phyloP scores from a whole-genome alignment of 2,888 invertebrate species.

The Galeruca laticollis region DNA sequence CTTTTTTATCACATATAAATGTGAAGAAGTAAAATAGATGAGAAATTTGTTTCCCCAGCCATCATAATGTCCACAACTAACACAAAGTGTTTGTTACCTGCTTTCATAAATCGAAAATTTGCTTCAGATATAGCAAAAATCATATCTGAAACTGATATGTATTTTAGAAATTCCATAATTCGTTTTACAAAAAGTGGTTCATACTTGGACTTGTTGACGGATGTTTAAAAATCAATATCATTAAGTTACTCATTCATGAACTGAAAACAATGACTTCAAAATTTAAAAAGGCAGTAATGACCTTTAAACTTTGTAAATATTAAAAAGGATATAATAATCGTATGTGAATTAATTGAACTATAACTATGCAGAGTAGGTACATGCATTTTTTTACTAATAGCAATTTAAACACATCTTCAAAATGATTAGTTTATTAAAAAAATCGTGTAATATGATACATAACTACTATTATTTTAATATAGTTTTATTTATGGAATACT shows the following conservation, averaged over 20 bases:
- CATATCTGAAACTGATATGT: too few relatives aligned
- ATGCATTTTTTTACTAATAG: too few relatives aligned
- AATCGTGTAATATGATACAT: not conserved
- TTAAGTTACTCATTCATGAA: not conserved
- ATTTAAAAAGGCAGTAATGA: not conserved
- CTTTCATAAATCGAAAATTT: not conserved
- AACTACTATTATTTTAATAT: not conserved
- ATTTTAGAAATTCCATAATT: too few relatives aligned
- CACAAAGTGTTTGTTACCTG: not conserved
- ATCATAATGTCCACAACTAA: not conserved
- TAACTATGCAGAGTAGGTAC: not conserved
- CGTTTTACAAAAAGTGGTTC: too few relatives aligned
- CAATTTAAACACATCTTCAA: too few relatives aligned
- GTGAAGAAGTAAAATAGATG: too few relatives aligned
- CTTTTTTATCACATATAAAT: too few relatives aligned
- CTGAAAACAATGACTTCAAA: not conserved
- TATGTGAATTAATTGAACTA: not conserved
- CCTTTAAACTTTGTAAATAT: not conserved
- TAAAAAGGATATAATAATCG: not conserved
- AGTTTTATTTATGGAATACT: not conserved
- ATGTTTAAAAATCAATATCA: too few relatives aligned
- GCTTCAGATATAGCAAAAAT: too few relatives aligned
- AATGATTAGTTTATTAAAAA: too few relatives aligned
- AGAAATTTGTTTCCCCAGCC: not conserved
- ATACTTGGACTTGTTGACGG: too few relatives aligned